Percentiles rank a stretch among this genome's conserved stretches.
phyloP scores from a whole-genome alignment of 2,113 vertebrate genomes.

The Channa argus region DNA sequence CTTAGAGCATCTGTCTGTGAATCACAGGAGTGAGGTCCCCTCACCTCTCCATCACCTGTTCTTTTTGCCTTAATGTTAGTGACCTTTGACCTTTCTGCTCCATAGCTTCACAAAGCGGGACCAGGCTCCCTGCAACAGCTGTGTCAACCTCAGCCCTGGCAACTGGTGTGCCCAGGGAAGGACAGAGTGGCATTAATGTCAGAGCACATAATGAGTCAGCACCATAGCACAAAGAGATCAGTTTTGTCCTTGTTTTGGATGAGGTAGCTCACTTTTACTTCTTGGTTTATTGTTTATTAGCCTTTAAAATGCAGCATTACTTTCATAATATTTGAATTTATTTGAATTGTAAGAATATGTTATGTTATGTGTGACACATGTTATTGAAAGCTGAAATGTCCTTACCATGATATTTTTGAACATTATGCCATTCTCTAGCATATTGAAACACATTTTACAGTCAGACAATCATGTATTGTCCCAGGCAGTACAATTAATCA shows the following conservation, averaged over 20 bases:
- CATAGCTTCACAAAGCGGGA: conserved; percentile 70
- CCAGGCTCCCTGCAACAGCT: conserved; percentile 79
- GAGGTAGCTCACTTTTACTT: conserved; percentile 12
- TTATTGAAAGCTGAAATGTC: background rate
- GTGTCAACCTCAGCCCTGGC: conserved; percentile 81
- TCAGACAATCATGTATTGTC: background rate
- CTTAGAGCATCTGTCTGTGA: conserved; percentile 31
- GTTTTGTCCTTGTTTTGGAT: conserved; percentile 27
- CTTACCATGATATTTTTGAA: background rate
- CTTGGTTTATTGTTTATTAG: background rate
- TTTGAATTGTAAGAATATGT: too few relatives aligned
- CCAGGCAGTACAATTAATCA: background rate
- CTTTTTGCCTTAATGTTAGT: conserved; percentile 77
- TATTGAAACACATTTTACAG: background rate
- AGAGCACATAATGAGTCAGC: conserved; percentile 73
- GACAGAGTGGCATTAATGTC: conserved; percentile 71
- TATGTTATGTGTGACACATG: too few relatives aligned
- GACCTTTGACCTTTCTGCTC: conserved; percentile 81
- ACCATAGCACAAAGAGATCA: conserved; percentile 32
- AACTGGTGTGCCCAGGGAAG: conserved; percentile 82
- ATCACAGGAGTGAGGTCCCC: conserved; percentile 36
- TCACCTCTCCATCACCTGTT: conserved; percentile 83
- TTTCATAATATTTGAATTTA: background rate
- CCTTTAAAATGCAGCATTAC: too few relatives aligned
- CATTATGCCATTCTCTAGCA: background rate